A percentile compares a stretch with the other conserved stretches of the same genome.
phyloP scores from a whole-genome alignment of 2,888 invertebrate species.

The Halictus quadricinctus region DNA sequence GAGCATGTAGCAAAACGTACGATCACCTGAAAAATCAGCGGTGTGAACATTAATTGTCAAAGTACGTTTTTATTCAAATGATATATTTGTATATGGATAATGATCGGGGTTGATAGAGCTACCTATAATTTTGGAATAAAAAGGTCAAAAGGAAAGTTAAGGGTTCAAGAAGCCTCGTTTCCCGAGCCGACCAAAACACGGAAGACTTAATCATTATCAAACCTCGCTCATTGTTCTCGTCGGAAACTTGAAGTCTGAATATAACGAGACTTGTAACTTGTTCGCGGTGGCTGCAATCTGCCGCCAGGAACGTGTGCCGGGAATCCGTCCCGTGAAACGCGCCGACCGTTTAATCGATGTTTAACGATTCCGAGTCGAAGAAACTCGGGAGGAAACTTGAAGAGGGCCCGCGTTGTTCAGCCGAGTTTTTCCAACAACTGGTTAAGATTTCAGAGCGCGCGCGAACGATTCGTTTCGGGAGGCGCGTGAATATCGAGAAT shows the following conservation, averaged over 20 bases:
- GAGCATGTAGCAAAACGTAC: no score
- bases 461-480: slow-evolving; percentile 49
- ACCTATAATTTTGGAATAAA: no score
- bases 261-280: slow-evolving; percentile 74
- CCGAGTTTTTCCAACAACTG: slow-evolving; percentile 10
- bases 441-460: slow-evolving; percentile 60
- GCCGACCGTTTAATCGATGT: slow-evolving; percentile 73
- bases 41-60: no score
- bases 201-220: slow-evolving; percentile 71
- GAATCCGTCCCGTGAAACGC: slow-evolving; percentile 37
- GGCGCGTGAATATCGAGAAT: slow-evolving; percentile 46
- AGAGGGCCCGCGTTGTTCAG: background rate
- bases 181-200: background rate
- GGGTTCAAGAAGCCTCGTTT: background rate
- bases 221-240: slow-evolving; percentile 53
- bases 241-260: slow-evolving; percentile 66
- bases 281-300: slow-evolving; percentile 59
- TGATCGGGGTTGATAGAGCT: no score
- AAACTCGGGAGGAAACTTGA: slow-evolving; percentile 46
- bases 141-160: no score
- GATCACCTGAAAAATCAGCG: no score
- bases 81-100: no score
- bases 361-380: slow-evolving; percentile 72
- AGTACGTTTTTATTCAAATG: no score
- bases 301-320: slow-evolving; percentile 34